Conservation (phyloP, 2,797 vertebrate species). For the Ibycter americanus region DNA sequence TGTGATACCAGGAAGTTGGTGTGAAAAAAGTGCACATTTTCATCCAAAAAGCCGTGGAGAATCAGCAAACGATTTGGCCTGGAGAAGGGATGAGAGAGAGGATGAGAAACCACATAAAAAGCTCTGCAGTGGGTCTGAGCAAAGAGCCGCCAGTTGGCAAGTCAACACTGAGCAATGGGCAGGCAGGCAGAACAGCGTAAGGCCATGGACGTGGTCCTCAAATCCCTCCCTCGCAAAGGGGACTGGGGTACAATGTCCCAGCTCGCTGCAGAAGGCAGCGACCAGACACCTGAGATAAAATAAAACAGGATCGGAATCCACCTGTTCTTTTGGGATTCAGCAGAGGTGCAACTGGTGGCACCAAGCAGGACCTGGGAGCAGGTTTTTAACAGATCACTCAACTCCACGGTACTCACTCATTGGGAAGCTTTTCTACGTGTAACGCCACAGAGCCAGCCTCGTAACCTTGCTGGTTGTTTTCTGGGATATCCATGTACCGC, state of each 20-base stretch:
- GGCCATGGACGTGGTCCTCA: rapidly evolving
- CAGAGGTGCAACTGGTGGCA: background rate
- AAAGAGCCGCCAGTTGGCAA: background rate
- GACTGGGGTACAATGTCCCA: background rate
- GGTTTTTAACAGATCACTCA: background rate
- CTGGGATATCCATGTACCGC: conserved; percentile 96
- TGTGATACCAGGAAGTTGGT: conserved; percentile 98
- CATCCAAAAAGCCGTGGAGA: conserved; percentile 96
- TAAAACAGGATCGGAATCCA: background rate
- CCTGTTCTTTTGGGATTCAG: background rate
- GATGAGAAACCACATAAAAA: background rate
- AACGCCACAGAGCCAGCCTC: conserved; percentile 95
- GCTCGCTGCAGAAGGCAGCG: background rate
- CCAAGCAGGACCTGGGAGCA: background rate
- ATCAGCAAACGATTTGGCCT: conserved; percentile 98
- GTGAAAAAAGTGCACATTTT: conserved; percentile 99
- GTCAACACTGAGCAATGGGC: background rate
- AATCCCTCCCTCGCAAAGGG: background rate
- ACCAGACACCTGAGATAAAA: rapidly evolving
- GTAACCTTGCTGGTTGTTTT: conserved; percentile 95
- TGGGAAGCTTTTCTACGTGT: conserved; percentile 96
- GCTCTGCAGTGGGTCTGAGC: background rate
- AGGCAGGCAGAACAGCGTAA: background rate
- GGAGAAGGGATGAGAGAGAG: background rate
- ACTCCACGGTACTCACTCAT: conserved; percentile 83